Evolutionary conservation across 2,888 invertebrate species (phyloP), one percentile per base, ranked within the genome.

Genomic region (Drosophila atroscutellata): DNA sequence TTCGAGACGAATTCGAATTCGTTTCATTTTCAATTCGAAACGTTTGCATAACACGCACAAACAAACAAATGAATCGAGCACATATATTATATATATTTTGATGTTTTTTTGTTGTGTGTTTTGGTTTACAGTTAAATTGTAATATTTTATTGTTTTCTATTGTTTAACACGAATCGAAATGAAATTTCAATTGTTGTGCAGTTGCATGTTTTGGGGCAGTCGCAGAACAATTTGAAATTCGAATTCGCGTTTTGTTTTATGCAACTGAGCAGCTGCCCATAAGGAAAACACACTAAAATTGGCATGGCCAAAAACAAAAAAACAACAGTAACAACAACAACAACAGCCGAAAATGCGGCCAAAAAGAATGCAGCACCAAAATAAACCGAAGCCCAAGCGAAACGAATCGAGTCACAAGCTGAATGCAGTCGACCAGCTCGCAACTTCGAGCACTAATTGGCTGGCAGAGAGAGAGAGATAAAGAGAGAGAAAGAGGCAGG

Each of bases 31-130:
- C 57, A 49, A 65, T 60, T 68, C 71, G 66, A 76, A 78, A 70
- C 42, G 85, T 89, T 86, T 86, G 89, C 86, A 86, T 89, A 86
- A 86, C 89, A 87, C 87, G 83, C 85, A 84, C 87, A 82, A 63
- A 61, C 78, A 80, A 75, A 65, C 73, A 64, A 72, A 60, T 45
- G 30, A 72, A 54, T 45, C 47, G 61, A 62, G 39, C 57, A 56
- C 50, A 30, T 50, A 45, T 45, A 24, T 24, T 49, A 15, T 37
- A 55, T 52, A 58, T 50, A 57, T 51, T 52, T 45, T 45, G 39
- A 30, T 26, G 11, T 61, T 56, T 20, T 20, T 24, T 5, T 42
- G 42, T 5, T 42, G 42, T 37, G 24, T 34, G 11, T 56, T 51
- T 18, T 24, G 13, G 36, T 51, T 63, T 47, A 52, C 39, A 57